Percentiles rank a stretch among this genome's conserved stretches.
Conservation (phyloP, 2,113 vertebrate species). For the Chaetorhynchus papuensis region DNA sequence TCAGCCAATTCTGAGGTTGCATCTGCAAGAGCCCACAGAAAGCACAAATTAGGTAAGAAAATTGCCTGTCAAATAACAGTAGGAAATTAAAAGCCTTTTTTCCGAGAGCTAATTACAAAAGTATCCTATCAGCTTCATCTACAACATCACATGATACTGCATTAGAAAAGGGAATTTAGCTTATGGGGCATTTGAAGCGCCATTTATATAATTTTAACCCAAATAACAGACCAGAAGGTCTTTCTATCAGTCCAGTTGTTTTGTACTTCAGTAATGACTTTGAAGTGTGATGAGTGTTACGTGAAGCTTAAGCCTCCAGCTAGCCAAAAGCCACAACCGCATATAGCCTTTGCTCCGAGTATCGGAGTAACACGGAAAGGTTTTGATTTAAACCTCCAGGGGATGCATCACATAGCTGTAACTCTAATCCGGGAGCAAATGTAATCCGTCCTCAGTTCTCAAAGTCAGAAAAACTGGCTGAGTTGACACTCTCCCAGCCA, state of each 20-base stretch:
- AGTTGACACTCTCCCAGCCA: background rate
- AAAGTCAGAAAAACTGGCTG: background rate
- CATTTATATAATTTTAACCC: background rate
- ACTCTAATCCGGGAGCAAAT: background rate
- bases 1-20: background rate
- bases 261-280: background rate
- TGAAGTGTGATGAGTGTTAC: background rate
- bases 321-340: background rate
- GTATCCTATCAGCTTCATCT: background rate
- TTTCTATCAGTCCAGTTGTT: background rate
- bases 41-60: background rate
- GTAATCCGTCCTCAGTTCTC: background rate
- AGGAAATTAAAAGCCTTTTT: background rate
- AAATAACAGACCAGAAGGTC: background rate
- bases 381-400: background rate
- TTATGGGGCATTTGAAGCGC: background rate
- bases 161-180: background rate
- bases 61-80: background rate
- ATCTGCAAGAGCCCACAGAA: background rate
- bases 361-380: background rate
- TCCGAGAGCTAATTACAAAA: background rate
- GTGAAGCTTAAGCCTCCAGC: background rate
- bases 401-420: conserved; percentile 4
- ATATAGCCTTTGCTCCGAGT: background rate
- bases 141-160: background rate